A percentile compares a stretch with the other conserved stretches of the same genome.
Evolutionary conservation across 2,113 vertebrate species (phyloP).

Genomic region (Sisor rabdophorus): DNA sequence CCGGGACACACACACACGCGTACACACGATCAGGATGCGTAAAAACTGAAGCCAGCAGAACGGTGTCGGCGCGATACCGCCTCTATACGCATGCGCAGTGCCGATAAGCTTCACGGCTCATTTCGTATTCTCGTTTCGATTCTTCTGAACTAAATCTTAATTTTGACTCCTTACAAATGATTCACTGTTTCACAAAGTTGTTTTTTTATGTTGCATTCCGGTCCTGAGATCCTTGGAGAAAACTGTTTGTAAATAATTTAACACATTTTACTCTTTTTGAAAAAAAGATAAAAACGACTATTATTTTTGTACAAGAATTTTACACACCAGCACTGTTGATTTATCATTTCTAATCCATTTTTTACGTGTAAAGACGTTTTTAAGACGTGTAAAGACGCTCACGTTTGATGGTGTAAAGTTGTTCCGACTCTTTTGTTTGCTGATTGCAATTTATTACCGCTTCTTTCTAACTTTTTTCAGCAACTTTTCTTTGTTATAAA

Average conservation of each 20-base stretch:
- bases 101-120: neutral
- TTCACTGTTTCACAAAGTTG: neutral
- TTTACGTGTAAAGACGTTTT: too few relatives aligned
- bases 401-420: too few relatives aligned
- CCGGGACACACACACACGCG: conserved; percentile 32
- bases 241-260: too few relatives aligned
- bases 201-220: too few relatives aligned
- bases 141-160: neutral
- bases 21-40: conserved; percentile 27
- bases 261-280: too few relatives aligned
- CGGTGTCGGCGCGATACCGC: conserved; percentile 7
- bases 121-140: neutral
- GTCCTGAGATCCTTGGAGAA: too few relatives aligned
- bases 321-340: neutral
- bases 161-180: neutral
- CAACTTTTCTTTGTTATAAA: too few relatives aligned
- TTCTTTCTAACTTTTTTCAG: too few relatives aligned
- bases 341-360: neutral
- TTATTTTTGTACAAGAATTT: neutral
- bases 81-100: conserved; percentile 61
- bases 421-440: too few relatives aligned
- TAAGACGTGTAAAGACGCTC: too few relatives aligned
- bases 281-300: neutral
- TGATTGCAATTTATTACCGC: too few relatives aligned
- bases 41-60: neutral